Evolutionary conservation across 2,888 invertebrate genomes (phyloP).

Genomic region (Aporophyla lueneburgensis): DNA sequence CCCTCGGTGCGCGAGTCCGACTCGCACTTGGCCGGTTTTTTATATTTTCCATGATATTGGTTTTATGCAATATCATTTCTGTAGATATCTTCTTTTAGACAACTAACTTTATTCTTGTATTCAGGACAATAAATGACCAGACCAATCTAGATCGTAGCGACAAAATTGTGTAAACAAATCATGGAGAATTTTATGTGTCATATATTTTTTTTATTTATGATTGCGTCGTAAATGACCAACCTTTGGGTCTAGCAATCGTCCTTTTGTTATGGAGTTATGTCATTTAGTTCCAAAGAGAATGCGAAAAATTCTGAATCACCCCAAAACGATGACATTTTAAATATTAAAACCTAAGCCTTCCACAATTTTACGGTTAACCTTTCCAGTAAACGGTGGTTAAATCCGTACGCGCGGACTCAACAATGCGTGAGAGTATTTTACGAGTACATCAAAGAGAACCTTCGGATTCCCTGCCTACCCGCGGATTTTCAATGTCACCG

Average conservation of each 20-base stretch:
- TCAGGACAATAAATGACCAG: conserved; percentile 17
- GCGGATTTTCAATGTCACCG: conserved; percentile 60
- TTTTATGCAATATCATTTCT: conserved; percentile 45
- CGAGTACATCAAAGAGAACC: conserved; percentile 53
- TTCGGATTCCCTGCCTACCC: conserved; percentile 31
- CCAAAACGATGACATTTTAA: neutral
- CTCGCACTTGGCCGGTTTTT: too few relatives aligned
- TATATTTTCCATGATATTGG: conserved; percentile 61
- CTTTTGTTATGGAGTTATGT: neutral
- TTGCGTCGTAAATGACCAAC: neutral
- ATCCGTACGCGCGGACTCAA: conserved; percentile 25
- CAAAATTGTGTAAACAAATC: conserved; percentile 36
- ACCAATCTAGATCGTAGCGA: conserved; percentile 21
- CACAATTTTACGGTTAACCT: conserved; percentile 17
- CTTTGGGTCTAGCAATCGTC: neutral
- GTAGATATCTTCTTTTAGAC: conserved; percentile 40
- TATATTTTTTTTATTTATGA: neutral
- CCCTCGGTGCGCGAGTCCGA: too few relatives aligned
- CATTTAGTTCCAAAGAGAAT: neutral
- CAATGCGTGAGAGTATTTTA: conserved; percentile 50
- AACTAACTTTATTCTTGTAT: conserved; percentile 5
- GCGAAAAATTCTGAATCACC: neutral
- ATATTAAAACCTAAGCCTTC: conserved; percentile 18
- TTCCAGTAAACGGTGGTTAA: conserved; percentile 21
- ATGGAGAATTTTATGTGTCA: neutral